phyloP scores from a whole-genome alignment of 37 sponge, comb jelly and placozoan genomes.

The Spongilla lacustris region DNA sequence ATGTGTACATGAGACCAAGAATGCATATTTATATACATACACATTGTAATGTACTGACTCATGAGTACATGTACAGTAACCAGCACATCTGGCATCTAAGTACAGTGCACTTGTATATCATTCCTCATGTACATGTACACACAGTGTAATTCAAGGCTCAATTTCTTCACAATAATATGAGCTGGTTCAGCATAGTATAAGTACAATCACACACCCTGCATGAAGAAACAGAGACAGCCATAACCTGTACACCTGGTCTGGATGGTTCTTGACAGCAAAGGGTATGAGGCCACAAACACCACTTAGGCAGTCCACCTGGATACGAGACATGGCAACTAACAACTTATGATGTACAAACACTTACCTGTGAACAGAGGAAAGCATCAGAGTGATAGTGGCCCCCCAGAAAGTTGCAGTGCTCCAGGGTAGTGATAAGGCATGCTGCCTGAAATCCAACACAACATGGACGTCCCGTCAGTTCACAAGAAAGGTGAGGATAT shows the following conservation, averaged over 20 bases:
- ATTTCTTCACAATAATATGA: no score
- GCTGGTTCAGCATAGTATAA: neutral
- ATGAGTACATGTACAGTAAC: no score
- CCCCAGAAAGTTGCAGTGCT: slow-evolving; percentile 73
- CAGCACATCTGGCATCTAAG: no score
- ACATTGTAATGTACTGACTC: no score
- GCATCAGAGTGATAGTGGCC: slow-evolving; percentile 89
- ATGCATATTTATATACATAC: no score
- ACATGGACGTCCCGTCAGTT: slow-evolving; percentile 92
- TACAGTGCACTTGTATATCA: no score
- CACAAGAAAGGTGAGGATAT: slow-evolving; percentile 60
- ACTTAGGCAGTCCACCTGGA: slow-evolving; percentile 88
- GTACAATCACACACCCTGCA: slow-evolving; percentile 38
- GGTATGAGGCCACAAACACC: slow-evolving; percentile 85
- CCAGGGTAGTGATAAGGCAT: slow-evolving; percentile 84
- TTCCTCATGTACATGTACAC: no score
- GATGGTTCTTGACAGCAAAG: slow-evolving; percentile 63
- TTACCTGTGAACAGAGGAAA: slow-evolving; percentile 86
- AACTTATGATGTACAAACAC: no score
- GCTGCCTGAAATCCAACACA: slow-evolving; percentile 87
- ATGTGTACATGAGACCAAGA: no score
- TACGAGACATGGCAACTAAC: neutral
- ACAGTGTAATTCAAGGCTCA: no score
- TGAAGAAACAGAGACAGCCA: slow-evolving; percentile 67
- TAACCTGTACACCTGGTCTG: slow-evolving; percentile 91